Evolutionary conservation across 2,113 vertebrate species (phyloP).

Genomic region (Microcebus ravelobensis): DNA sequence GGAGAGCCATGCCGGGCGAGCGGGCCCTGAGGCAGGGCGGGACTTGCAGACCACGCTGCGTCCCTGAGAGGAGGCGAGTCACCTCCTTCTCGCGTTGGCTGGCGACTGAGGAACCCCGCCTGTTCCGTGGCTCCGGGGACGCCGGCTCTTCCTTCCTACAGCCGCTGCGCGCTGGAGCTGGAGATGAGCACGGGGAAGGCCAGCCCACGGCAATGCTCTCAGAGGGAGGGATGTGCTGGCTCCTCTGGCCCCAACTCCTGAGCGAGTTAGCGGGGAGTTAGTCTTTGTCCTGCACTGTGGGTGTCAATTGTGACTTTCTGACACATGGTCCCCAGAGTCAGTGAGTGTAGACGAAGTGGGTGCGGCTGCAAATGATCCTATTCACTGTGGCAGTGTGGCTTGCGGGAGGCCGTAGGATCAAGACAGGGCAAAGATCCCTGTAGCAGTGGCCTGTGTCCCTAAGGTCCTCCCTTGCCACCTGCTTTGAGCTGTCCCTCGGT

Average conservation of each 20-base stretch:
- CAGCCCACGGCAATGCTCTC: neutral
- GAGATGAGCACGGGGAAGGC: neutral
- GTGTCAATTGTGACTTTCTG: neutral
- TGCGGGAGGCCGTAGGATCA: neutral
- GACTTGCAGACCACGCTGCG: neutral
- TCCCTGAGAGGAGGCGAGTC: neutral
- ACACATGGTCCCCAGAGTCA: rapidly evolving
- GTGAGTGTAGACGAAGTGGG: rapidly evolving
- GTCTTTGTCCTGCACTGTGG: neutral
- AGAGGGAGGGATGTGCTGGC: neutral
- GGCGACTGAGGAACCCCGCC: neutral
- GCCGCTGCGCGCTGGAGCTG: no score
- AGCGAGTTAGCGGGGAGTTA: neutral
- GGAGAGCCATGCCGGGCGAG: neutral
- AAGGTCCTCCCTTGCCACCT: neutral
- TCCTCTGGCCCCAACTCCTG: neutral
- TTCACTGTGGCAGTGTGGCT: neutral
- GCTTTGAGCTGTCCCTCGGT: neutral
- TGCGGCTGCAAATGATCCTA: neutral
- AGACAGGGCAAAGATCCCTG: neutral
- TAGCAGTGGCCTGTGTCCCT: no score
- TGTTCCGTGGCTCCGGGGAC: neutral
- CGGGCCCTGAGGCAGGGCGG: neutral
- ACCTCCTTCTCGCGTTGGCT: no score
- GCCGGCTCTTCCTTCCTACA: neutral